Evolutionary conservation across 2,888 invertebrate species (phyloP).

Genomic region (Mythimna impura): DNA sequence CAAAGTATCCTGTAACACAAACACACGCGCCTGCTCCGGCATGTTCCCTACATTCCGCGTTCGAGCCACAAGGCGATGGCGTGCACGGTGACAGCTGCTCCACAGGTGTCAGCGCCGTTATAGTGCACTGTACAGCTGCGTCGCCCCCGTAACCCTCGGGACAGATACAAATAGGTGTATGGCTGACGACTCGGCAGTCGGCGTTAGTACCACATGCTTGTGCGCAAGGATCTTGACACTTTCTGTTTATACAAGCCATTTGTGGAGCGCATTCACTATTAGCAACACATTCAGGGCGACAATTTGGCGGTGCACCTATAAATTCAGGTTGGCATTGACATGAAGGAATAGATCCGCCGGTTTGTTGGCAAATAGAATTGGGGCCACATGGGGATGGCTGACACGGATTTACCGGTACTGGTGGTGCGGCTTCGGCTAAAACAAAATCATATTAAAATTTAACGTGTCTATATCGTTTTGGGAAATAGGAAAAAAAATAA

Average conservation of each 20-base stretch:
- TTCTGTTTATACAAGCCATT: constrained; percentile 93
- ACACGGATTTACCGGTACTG: constrained; percentile 91
- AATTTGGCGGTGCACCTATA: constrained; percentile 93
- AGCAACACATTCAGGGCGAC: constrained; percentile 93
- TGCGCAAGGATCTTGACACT: constrained; percentile 94
- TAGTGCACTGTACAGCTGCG: constrained; percentile 92
- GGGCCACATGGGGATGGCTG: constrained; percentile 95
- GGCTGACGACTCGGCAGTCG: constrained; percentile 94
- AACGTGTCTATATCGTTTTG: not conserved
- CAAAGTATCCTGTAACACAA: constrained; percentile 93
- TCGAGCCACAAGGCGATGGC: constrained; percentile 92
- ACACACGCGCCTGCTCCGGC: constrained; percentile 92
- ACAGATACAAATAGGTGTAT: constrained; percentile 94
- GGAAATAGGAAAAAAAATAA: not conserved
- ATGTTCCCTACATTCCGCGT: constrained; percentile 91
- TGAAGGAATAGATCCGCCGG: constrained; percentile 91
- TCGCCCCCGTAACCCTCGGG: constrained; percentile 93
- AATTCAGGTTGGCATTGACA: constrained; percentile 93
- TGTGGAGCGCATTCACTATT: constrained; percentile 93
- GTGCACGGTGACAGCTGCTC: constrained; percentile 89
- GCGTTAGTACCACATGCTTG: constrained; percentile 94
- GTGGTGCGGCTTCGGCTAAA: constrained; percentile 77
- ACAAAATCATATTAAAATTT: constrained; percentile 41
- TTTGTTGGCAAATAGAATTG: constrained; percentile 91
- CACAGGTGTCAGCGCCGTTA: constrained; percentile 69